Base-by-base conservation (phyloP, 2,797 vertebrate species). In the Protosalanx chinensis region DNA sequence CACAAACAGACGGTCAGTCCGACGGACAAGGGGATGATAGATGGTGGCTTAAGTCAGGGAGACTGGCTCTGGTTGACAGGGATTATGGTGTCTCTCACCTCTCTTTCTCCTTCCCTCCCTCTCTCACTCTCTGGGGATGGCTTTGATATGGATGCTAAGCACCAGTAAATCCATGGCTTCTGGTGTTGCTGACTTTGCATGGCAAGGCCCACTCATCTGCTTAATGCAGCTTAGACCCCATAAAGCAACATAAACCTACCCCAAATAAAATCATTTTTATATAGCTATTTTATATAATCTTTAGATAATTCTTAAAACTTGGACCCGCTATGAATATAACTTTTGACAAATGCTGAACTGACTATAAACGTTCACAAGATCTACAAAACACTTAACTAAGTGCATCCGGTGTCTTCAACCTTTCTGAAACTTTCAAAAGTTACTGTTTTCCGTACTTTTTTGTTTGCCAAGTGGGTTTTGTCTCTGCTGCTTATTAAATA, bases 41-140 rank as follows among this genome's bases (percentile, higher is more conserved):
- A 71, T 71, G 63, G 81, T 12, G 58, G 23, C 58, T n/a, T 70
- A 76, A 73, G 78, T 5, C 37, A 60, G 6, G 61, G 61, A 18
- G 30, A 4, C 30, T 75, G 74, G 35, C 3, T 1, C 62, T n/a
- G 27, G 76, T 82, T 70, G 63, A 75, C 70, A 72, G 76, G 75
- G 81, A 80, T 81, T 78, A 81, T 41, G 67, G 77, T 16, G 32
- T 70, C 74, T 79, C 76, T 78, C 65, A 60, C 72, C 77, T 80
- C 63, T 33, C 58, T 18, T 1, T 41, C 27, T 80, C 60, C 71
- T 77, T 80, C 64, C 71, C 78, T 80, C 64, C 27, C 58, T 15
- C 4, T 64, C 12, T 79, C 60, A 49, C 37, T 80, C 56, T 64
- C 72, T 72, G 68, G 57, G 73, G 72, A 62, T 59, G 35, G 27